These are phyloP conservation scores for Takifugu flavidus DNA, from an alignment of 2,113 vertebrate species.

Conservation along the genomic window DNA sequence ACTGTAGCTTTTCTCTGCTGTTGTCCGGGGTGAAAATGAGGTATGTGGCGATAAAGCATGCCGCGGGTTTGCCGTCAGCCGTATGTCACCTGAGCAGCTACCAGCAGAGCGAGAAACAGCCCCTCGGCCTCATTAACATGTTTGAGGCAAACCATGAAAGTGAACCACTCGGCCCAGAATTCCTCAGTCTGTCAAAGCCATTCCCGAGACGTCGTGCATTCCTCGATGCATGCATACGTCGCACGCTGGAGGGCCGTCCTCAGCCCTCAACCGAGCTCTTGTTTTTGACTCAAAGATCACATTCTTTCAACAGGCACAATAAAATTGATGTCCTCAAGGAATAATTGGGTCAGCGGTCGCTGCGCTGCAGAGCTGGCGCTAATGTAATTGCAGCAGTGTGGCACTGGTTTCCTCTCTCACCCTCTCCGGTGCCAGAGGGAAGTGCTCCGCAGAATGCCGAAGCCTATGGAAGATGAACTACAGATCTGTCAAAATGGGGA, in stretches of 20 bases:
- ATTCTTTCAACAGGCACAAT: conserved; percentile 52
- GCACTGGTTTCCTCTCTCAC: conserved; percentile 24
- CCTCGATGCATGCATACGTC: conserved; percentile 3
- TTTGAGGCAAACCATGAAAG: conserved; percentile 29
- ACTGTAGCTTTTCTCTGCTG: not conserved
- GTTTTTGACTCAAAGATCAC: conserved; percentile 56
- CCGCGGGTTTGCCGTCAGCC: conserved; percentile 20
- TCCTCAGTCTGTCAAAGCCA: conserved; percentile 34
- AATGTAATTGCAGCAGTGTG: conserved; percentile 56
- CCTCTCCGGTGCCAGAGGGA: conserved; percentile 28
- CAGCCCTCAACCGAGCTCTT: conserved; percentile 34
- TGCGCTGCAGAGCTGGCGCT: conserved; percentile 43
- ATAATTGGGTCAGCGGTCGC: conserved; percentile 55
- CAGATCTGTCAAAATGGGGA: conserved; percentile 52
- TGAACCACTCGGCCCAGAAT: conserved; percentile 21
- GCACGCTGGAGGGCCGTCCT: not conserved
- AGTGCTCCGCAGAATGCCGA: conserved; percentile 35
- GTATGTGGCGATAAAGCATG: conserved; percentile 8
- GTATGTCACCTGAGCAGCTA: conserved; percentile 26
- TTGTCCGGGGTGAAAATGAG: conserved; percentile 6
- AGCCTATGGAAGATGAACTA: conserved; percentile 44
- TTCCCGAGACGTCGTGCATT: conserved; percentile 42
- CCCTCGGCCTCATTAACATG: conserved; percentile 14
- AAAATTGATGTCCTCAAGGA: conserved; percentile 41
- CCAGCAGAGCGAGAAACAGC: conserved; percentile 21